A percentile compares a stretch with the other conserved stretches of the same genome.
Evolutionary conservation across 2,797 vertebrate species (phyloP).

Genomic region (Chrosomus eos): DNA sequence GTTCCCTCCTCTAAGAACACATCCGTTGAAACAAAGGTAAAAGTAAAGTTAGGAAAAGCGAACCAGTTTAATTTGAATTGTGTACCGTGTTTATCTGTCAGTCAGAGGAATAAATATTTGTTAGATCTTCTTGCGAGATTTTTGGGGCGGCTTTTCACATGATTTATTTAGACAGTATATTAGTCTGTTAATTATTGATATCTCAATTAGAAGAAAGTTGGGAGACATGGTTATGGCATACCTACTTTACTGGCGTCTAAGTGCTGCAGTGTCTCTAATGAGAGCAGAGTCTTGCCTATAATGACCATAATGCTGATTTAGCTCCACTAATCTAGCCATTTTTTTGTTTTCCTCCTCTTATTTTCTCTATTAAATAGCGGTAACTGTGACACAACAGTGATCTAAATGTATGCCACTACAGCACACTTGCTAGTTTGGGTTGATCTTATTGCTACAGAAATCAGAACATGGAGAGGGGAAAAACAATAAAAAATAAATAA

Average conservation of each 20-base stretch:
- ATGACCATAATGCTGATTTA: conserved; percentile 45
- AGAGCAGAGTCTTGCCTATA: conserved; percentile 11
- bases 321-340: not conserved
- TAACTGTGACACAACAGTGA: not conserved
- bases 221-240: conserved; percentile 69
- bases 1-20: conserved; percentile 32
- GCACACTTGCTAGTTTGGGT: not conserved
- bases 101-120: conserved; percentile 72
- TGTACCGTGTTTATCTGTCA: not conserved
- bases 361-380: conserved; percentile 7
- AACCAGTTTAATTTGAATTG: conserved; percentile 22
- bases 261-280: conserved; percentile 51
- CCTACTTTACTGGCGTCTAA: conserved; percentile 62
- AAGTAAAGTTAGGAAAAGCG: not conserved
- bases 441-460: not conserved
- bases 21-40: conserved; percentile 21
- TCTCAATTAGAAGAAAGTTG: conserved; percentile 80
- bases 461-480: not conserved
- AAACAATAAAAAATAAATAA: not conserved
- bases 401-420: not conserved
- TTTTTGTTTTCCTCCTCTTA: not conserved
- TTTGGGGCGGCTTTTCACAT: conserved; percentile 66
- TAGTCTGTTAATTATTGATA: conserved; percentile 85
- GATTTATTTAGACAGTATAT: conserved; percentile 82
- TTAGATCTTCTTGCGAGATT: conserved; percentile 49